phyloP scores from a whole-genome alignment of 2,888 invertebrate genomes.

The Lymantria monacha region DNA sequence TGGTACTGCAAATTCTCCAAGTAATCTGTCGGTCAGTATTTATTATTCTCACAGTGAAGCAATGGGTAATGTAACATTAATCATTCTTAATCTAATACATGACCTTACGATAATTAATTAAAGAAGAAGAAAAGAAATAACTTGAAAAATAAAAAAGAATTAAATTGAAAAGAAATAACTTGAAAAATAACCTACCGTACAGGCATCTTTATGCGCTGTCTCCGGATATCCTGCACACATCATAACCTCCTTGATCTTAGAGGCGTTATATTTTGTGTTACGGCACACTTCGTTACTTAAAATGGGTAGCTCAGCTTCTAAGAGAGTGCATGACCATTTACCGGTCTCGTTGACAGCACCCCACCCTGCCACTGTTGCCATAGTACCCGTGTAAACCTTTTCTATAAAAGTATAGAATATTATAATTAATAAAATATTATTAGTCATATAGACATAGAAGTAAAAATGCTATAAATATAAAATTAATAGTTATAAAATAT shows the following conservation, averaged over 20 bases:
- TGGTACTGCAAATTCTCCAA: too few relatives aligned
- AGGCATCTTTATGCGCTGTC: conserved; percentile 89
- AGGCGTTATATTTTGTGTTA: conserved; percentile 89
- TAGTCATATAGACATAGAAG: too few relatives aligned
- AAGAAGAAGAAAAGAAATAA: too few relatives aligned
- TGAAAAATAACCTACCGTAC: conserved; percentile 84
- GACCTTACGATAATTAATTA: too few relatives aligned
- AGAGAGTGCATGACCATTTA: conserved; percentile 90
- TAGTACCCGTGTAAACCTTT: conserved; percentile 85
- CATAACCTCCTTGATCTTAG: conserved; percentile 94
- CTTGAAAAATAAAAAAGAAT: too few relatives aligned
- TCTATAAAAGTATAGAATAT: conserved; percentile 58
- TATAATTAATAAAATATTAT: neutral
- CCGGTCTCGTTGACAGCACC: conserved; percentile 92
- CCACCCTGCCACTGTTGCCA: conserved; percentile 92
- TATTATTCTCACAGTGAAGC: too few relatives aligned
- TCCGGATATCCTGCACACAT: conserved; percentile 91
- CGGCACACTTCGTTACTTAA: conserved; percentile 86
- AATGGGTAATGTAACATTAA: too few relatives aligned
- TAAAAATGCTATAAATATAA: too few relatives aligned
- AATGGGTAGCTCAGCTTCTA: conserved; percentile 89
- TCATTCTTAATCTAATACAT: too few relatives aligned
- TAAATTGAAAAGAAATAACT: too few relatives aligned
- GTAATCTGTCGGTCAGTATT: too few relatives aligned
- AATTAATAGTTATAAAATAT: too few relatives aligned